Percentiles rank a stretch among this genome's conserved stretches.
Conservation (phyloP, 1,140 invertebrate genomes). For the Leptoteleia sp. region DNA sequence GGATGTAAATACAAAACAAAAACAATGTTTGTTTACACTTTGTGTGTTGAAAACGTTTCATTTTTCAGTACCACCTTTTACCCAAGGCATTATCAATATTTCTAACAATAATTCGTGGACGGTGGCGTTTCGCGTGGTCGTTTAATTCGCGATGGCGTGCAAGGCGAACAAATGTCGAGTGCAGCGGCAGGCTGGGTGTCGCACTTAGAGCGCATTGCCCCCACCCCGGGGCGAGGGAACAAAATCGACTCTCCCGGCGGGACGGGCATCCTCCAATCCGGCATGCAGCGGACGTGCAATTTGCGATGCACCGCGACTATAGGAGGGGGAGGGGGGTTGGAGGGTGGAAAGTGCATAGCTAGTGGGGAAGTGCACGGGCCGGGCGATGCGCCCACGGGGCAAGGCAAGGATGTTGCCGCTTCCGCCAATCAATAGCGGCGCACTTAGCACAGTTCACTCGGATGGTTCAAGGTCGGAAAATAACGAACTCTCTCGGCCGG, state of each 20-base stretch:
- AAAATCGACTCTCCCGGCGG: constrained; percentile 53
- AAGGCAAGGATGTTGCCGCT: constrained; percentile 29
- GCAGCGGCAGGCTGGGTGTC: constrained; percentile 66
- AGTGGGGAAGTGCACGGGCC: constrained; percentile 51
- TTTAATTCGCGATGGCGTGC: constrained; percentile 57
- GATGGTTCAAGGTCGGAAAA: constrained; percentile 5
- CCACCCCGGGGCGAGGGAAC: constrained; percentile 58
- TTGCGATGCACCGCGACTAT: constrained; percentile 63
- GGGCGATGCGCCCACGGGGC: constrained; percentile 39
- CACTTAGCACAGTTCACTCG: neutral
- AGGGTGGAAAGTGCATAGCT: constrained; percentile 32
- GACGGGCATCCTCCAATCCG: constrained; percentile 54
- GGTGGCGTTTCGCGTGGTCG: constrained; percentile 28
- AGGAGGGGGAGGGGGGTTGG: no score
- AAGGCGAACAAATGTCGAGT: constrained; percentile 76
- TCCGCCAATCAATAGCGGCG: constrained; percentile 28
- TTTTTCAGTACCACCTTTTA: no score
- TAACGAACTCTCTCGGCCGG: constrained; percentile 10
- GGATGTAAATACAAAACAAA: no score
- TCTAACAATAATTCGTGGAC: no score
- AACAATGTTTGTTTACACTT: no score
- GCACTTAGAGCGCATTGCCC: constrained; percentile 74
- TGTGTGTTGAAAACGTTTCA: no score
- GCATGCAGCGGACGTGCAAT: constrained; percentile 55
- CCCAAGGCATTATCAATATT: no score